Percentiles rank a stretch among this genome's conserved stretches.
Conservation (phyloP, 2,888 invertebrate species). For the Entomobrya proxima region DNA sequence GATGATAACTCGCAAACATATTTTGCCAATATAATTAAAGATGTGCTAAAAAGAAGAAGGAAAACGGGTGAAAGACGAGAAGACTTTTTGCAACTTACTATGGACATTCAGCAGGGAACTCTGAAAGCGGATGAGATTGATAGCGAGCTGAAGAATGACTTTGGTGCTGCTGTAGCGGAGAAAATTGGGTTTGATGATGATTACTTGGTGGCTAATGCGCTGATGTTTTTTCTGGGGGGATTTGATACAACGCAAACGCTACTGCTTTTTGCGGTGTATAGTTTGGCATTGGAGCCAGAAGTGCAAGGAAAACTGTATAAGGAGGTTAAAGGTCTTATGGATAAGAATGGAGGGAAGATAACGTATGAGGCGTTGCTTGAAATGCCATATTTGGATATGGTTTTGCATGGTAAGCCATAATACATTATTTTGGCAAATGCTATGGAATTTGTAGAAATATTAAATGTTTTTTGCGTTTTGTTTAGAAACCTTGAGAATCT, state of each 20-base stretch:
- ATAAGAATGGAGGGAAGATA: constrained; percentile 61
- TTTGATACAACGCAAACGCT: constrained; percentile 59
- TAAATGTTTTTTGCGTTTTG: too few species aligned
- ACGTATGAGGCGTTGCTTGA: constrained; percentile 63
- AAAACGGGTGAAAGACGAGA: constrained; percentile 79
- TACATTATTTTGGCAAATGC: too few species aligned
- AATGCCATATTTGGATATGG: constrained; percentile 70
- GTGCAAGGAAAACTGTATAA: constrained; percentile 63
- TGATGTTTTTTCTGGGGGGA: constrained; percentile 62
- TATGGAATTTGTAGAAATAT: too few species aligned
- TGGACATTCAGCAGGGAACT: constrained; percentile 79
- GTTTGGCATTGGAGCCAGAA: constrained; percentile 56
- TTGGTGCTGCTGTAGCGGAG: too few species aligned
- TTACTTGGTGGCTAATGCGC: constrained; percentile 46
- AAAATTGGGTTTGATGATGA: constrained; percentile 50
- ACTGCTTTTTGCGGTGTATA: constrained; percentile 57
- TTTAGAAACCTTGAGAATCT: constrained; percentile 79
- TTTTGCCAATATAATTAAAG: constrained; percentile 79
- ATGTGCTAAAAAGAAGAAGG: constrained; percentile 79
- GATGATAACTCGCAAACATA: constrained; percentile 77
- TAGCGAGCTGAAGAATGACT: too few species aligned
- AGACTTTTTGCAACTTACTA: constrained; percentile 81
- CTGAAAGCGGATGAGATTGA: constrained; percentile 42
- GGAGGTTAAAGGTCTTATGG: constrained; percentile 29
- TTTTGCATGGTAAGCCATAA: constrained; percentile 68